Conservation (phyloP, 2,888 invertebrate genomes). For the Metellina segmentata region DNA sequence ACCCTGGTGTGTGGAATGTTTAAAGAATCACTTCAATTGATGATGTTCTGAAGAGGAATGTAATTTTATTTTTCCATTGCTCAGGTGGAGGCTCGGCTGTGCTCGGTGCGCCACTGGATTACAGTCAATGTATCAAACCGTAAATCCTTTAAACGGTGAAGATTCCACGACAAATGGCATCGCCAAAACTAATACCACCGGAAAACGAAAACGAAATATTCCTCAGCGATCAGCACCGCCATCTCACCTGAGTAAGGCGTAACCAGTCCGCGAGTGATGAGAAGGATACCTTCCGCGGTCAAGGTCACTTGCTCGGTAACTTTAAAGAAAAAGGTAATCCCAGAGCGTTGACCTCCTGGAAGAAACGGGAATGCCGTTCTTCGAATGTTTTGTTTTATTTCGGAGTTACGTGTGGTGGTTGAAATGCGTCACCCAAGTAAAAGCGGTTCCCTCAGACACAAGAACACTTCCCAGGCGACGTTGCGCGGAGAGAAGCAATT, state of each 20-base stretch:
- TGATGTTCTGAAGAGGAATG: no score
- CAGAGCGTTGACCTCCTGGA: constrained; percentile 63
- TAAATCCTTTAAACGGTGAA: no score
- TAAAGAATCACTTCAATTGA: no score
- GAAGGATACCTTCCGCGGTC: constrained; percentile 54
- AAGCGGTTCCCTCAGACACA: not conserved
- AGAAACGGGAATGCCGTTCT: constrained; percentile 34
- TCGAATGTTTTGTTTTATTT: not conserved
- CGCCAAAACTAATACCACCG: not conserved
- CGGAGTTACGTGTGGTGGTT: not conserved
- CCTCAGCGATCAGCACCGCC: not conserved
- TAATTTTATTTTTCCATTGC: no score
- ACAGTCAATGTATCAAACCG: no score
- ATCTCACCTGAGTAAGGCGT: constrained; percentile 18
- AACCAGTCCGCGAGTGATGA: constrained; percentile 41
- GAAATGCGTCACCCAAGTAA: constrained; percentile 22
- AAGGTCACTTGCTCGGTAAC: constrained; percentile 61
- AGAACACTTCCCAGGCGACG: not conserved
- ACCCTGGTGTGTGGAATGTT: not conserved
- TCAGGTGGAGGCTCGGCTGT: no score
- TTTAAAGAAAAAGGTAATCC: constrained; percentile 67
- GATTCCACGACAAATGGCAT: no score
- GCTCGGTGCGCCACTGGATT: no score
- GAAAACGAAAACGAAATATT: constrained; percentile 21
- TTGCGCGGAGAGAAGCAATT: not conserved